Base-by-base conservation (phyloP, 2,113 vertebrate species). In the Antechinus flavipes region DNA sequence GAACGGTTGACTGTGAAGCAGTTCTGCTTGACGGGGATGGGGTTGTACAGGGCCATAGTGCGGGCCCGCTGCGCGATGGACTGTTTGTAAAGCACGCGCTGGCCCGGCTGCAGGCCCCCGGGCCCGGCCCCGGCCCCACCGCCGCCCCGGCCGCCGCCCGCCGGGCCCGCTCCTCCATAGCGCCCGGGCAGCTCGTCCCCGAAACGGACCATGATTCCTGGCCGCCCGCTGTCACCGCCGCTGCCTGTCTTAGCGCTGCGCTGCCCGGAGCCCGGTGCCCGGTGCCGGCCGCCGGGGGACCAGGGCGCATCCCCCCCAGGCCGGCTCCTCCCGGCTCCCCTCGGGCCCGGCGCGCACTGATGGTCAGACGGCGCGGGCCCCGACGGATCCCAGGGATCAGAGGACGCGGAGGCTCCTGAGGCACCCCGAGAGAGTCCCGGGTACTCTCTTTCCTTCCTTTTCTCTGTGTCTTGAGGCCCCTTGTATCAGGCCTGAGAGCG, bases 31-130 rank as follows among this genome's bases (percentile, higher is more conserved):
- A 99, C 99, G 14, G 99, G 99, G 90, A 99, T 99, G 96, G 99
- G 99, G 98, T 99, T 99, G 99, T 99, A 99, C 90, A 99, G 99
- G 96, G 99, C 99, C 99, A 99, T 99, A 96, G 99, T 99, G 98
- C 99, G 98, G 97, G 99, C 99, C 97, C 99, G 98, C 98, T 99
- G 99, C 96, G 99, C 99, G 99, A 99, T 99, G 91, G 99, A 99
- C 97, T 99, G 99, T 97, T 99, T 99, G 98, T 99, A 99, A n/a
- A 97, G 97, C 97, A 99, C 98, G 98, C 99, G 98, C 92, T 97
- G 99, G 94, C 97, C 99, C 93, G 98, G 98, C 50, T 98, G 99
- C 98, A 99, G 99, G 84, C 99, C 99, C 92, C 99, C 99, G 93
- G 98, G 99, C 97, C 99, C 98, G 99, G 98, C 96, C 98, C 98